Base-by-base conservation (phyloP, 1,140 invertebrate genomes). In the Teleogryllus occipitalis region DNA sequence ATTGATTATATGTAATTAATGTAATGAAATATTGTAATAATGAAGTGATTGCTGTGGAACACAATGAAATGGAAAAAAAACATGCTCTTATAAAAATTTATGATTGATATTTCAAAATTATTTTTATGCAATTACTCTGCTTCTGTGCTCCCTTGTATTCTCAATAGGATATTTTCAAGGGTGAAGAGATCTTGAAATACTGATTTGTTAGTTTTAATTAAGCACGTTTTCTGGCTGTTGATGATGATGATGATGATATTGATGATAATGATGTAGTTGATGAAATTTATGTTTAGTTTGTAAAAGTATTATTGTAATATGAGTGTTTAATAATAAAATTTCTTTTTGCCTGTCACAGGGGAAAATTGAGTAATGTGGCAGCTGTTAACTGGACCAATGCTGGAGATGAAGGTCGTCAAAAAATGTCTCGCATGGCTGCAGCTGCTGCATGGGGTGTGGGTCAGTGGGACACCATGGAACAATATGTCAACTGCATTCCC, bases 381-480 rank as follows among this genome's bases (percentile, higher is more conserved):
- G 91, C 91, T 80, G 89, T 91, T 54, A 91, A 93, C 82, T 98
- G 96, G 95, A 86, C 89, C 0, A 87, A 88, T 54, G 90, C 94
- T 74, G 87, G 83, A 15, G 90, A 93, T 8, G 92, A 94, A 47
- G 91, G 91, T 7, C 92, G 93, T 81, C 91, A 93, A 75, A 92
- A 93, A 83, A 97, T 98, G 86, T 94, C 97, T 0, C 91, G 95
- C 76, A 92, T 99, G 89, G 97, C 97, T 0, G 93, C 97, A 0
- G 95, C 97, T 0, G 95, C 98, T 8, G 94, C 97, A 0, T 99
- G 98, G 97, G 97, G 97, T 18, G 87, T 98, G 8, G 92, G 92
- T 49, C 92, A 96, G 82, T 99, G 97, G 96, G 92, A 96, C 47
- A 92, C 92, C 12, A 98, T 99, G 96, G 92, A 95, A 82, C 90